These are phyloP conservation scores for Labeo calbasu DNA, from an alignment of 2,797 vertebrate species.

Conservation along the genomic window DNA sequence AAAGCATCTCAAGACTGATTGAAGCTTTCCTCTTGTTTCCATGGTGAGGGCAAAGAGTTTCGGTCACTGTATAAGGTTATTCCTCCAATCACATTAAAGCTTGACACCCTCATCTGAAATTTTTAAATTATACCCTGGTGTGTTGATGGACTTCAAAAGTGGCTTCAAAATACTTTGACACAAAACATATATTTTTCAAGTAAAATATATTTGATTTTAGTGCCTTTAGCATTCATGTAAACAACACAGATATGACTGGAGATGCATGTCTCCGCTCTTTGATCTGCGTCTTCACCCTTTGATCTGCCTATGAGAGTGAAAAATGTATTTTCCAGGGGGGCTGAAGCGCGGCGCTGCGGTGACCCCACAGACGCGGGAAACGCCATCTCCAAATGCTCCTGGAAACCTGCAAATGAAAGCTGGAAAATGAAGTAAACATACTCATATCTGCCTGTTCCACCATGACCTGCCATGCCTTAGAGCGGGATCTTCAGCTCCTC, in stretches of 20 bases:
- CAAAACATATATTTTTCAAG: slow-evolving; percentile 82
- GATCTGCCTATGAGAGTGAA: slow-evolving; percentile 79
- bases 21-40: slow-evolving; percentile 27
- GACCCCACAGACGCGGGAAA: slow-evolving; percentile 75
- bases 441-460: slow-evolving; percentile 56
- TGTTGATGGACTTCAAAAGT: slow-evolving; percentile 82
- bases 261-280: slow-evolving; percentile 75
- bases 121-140: slow-evolving; percentile 73
- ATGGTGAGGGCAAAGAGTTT: slow-evolving; percentile 55
- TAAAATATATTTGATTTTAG: slow-evolving; percentile 80
- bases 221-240: slow-evolving; percentile 85
- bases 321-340: slow-evolving; percentile 79
- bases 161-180: slow-evolving; percentile 82
- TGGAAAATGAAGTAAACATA: slow-evolving; percentile 79
- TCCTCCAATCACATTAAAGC: slow-evolving; percentile 73
- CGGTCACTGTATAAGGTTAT: slow-evolving; percentile 50
- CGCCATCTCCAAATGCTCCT: slow-evolving; percentile 68
- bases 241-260: slow-evolving; percentile 83
- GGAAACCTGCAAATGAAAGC: slow-evolving; percentile 68
- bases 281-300: slow-evolving; percentile 79
- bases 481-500: not conserved
- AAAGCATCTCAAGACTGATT: not conserved
- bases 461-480: slow-evolving; percentile 25
- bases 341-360: slow-evolving; percentile 70
- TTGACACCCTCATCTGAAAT: slow-evolving; percentile 77